Evolutionary conservation across 2,888 invertebrate genomes (phyloP), one percentile per base, ranked within the genome.

Genomic region (Onchidella celtica): DNA sequence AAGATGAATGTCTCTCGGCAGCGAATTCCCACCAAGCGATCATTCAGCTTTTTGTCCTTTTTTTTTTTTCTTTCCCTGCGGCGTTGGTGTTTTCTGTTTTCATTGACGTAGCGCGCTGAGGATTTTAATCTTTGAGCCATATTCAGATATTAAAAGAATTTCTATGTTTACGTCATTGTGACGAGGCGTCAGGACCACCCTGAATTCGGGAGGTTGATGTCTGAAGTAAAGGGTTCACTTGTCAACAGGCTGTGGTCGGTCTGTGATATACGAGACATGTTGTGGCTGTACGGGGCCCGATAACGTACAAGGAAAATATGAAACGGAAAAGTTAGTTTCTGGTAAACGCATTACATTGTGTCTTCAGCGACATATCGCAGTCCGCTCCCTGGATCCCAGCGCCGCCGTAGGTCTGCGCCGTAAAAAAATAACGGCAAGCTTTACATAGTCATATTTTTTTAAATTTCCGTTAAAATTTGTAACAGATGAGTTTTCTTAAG

Each of bases 341-440:
- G 77, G 24, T 66, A 68, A 77, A 77, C n/a, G 36, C 77, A 77
- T 77, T 77, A 77, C 63, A 4, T 34, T n/a, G n/a, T n/a, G n/a
- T n/a, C n/a, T n/a, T n/a, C n/a, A n/a, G n/a, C n/a, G n/a, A n/a
- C n/a, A n/a, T n/a, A n/a, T n/a, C n/a, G n/a, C n/a, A n/a, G n/a
- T n/a, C n/a, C n/a, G n/a, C n/a, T n/a, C n/a, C n/a, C n/a, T n/a
- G n/a, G n/a, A n/a, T n/a, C n/a, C n/a, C n/a, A n/a, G n/a, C n/a
- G n/a, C n/a, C n/a, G n/a, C n/a, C n/a, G n/a, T n/a, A n/a, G n/a
- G n/a, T n/a, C n/a, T n/a, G n/a, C n/a, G n/a, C n/a, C n/a, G n/a
- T n/a, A n/a, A n/a, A n/a, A n/a, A n/a, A n/a, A n/a, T n/a, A n/a
- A n/a, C n/a, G n/a, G n/a, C n/a, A n/a, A n/a, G n/a, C n/a, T n/a